Conservation (phyloP, 2,113 vertebrate species). For the Glaucidium brasilianum region DNA sequence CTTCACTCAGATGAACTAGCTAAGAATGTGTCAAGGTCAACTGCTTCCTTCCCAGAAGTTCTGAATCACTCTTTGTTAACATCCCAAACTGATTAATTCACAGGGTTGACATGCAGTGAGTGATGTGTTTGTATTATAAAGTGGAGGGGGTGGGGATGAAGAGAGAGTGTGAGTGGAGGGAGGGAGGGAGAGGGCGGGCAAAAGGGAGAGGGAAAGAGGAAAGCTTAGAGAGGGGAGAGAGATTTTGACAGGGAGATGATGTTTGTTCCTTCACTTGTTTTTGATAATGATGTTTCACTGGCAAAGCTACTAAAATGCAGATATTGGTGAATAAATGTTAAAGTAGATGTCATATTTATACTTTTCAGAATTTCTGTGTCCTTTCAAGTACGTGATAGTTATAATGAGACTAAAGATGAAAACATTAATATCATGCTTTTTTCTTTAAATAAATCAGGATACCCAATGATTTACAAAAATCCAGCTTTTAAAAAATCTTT, state of each 20-base stretch:
- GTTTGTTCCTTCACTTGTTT: not conserved
- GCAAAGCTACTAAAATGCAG: not conserved
- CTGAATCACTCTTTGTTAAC: not conserved
- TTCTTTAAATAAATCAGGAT: not conserved
- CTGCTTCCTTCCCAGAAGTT: not conserved
- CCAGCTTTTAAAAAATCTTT: not conserved
- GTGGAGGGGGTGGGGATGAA: not conserved
- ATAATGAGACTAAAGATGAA: conserved; percentile 3
- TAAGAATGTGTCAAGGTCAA: not conserved
- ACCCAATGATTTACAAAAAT: not conserved
- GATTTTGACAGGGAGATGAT: not conserved
- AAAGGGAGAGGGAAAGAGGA: not conserved
- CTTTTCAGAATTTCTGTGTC: not conserved
- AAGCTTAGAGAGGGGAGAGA: too few relatives aligned
- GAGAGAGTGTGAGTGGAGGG: too few relatives aligned
- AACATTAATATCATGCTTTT: not conserved
- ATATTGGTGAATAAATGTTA: not conserved
- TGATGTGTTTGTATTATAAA: not conserved
- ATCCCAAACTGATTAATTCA: not conserved
- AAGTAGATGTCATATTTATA: not conserved
- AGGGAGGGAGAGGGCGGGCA: fast-evolving
- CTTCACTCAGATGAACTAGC: too few relatives aligned
- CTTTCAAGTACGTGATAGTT: not conserved
- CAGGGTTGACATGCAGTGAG: not conserved
- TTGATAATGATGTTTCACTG: not conserved